phyloP scores from a whole-genome alignment of 2,888 invertebrate genomes.

The Allolobophora icterica region DNA sequence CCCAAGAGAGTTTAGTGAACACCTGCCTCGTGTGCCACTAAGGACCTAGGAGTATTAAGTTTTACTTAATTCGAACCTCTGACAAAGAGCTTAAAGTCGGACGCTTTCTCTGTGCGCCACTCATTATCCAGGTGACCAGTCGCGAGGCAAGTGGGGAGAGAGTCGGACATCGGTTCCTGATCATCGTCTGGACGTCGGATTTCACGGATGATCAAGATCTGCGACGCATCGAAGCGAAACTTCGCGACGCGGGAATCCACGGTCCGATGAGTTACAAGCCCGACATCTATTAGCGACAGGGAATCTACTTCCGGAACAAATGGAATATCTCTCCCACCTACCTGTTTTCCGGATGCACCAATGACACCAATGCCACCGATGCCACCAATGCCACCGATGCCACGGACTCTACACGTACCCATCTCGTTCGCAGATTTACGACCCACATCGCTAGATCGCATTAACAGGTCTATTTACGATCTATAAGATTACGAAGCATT shows the following conservation, averaged over 20 bases:
- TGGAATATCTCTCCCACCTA: not conserved
- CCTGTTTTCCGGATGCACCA: not conserved
- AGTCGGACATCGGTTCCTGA: not conserved
- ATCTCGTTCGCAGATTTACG: not conserved
- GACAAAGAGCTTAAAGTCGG: no score
- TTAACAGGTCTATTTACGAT: not conserved
- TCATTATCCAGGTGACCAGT: constrained; percentile 18
- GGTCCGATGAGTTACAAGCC: not conserved
- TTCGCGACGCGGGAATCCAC: not conserved
- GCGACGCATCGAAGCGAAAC: not conserved
- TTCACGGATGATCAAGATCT: not conserved
- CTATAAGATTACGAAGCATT: not conserved
- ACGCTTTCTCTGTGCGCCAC: not conserved
- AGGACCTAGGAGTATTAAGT: no score
- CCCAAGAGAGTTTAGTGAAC: no score
- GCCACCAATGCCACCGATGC: no score
- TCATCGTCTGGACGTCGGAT: not conserved
- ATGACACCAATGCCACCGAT: no score
- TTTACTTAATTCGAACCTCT: no score
- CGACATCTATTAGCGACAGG: not conserved
- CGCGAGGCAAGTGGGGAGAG: not conserved
- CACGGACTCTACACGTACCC: not conserved
- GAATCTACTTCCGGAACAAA: not conserved
- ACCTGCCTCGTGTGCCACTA: no score
- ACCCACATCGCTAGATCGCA: not conserved